Evolutionary conservation across 2,113 vertebrate species (phyloP), one percentile per base, ranked within the genome.

Genomic region (Corythornis vintsioides): DNA sequence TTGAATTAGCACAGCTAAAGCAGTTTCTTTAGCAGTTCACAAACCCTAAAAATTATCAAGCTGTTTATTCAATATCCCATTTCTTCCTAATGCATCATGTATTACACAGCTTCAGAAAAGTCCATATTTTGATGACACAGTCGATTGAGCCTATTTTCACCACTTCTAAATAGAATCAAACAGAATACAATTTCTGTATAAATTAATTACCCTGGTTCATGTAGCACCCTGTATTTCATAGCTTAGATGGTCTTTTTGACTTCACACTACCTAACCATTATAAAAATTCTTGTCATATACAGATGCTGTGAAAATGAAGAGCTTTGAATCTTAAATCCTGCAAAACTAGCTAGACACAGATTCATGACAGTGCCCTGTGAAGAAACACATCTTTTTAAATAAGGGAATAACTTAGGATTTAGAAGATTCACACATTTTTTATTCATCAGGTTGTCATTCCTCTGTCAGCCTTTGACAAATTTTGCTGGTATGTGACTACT

Each of bases 391-490:
- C 63, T 74, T 92, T 94, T 86, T 33, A 83, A 92, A 75, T 57
- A 75, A 75, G 45, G 48, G 11, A 48, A 61, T 88, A 94, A 76
- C 15, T 57, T 33, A 24, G 15, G n/a, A 71, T 86, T 67, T 60
- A 33, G 59, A 90, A 91, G 80, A 64, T 48, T 94, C 79, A 83
- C 86, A 86, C 48, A 15, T 95, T 91, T 86, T 59, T 43, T 71
- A 13, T 45, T 93, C 88, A 88, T 92, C 90, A 69, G 29, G 65
- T 93, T 92, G 88, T 91, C 94, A 88, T 57, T 75, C 40, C 48
- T 60, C 5, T 78, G 69, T 93, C 89, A 91, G 65, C 55, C 35
- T 80, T 70, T 29, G 69, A 72, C 60, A 81, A 83, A 78, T 78
- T 88, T 88, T 91, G 38, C 60, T 88, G 28, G 14, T 66, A 59